Percentiles rank a stretch among this genome's conserved stretches.
phyloP scores from a whole-genome alignment of 1,140 invertebrate genomes.

The Coboldia fuscipes region DNA sequence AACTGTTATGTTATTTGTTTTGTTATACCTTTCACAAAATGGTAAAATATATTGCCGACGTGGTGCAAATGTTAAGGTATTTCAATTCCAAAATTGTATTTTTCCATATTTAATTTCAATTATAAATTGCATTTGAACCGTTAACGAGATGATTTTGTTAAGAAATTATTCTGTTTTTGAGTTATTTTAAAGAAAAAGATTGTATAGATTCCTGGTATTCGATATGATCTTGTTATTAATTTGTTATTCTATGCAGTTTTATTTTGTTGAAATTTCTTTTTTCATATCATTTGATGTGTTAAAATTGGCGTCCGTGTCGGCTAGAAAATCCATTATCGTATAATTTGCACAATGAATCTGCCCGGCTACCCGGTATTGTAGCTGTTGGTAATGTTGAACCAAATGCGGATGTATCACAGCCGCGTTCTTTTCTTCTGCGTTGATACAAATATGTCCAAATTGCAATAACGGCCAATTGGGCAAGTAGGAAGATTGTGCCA shows the following conservation, averaged over 20 bases:
- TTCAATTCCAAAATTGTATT: too few species aligned
- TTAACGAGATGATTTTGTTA: too few species aligned
- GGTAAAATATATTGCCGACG: too few species aligned
- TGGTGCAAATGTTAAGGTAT: too few species aligned
- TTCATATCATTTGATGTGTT: constrained; percentile 14
- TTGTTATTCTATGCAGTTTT: neutral
- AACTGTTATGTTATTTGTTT: too few species aligned
- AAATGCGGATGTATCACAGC: constrained; percentile 9
- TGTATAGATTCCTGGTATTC: too few species aligned
- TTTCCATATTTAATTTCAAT: too few species aligned
- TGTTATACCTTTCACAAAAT: too few species aligned
- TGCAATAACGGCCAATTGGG: constrained; percentile 58
- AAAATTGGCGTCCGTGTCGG: constrained; percentile 59
- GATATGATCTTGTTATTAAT: neutral
- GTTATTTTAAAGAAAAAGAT: too few species aligned
- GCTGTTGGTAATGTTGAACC: constrained; percentile 18
- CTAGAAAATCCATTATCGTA: constrained; percentile 56
- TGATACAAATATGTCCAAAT: constrained; percentile 71
- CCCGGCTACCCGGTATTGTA: constrained; percentile 29
- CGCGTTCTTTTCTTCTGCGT: constrained; percentile 31
- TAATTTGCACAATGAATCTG: constrained; percentile 63
- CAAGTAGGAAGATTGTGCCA: constrained; percentile 59
- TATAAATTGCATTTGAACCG: too few species aligned
- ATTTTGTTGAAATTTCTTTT: neutral
- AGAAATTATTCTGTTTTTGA: too few species aligned